Evolutionary conservation across 1,140 invertebrate genomes (phyloP), one percentile per base, ranked within the genome.

Genomic region (Lordiphosa clarofinis): DNA sequence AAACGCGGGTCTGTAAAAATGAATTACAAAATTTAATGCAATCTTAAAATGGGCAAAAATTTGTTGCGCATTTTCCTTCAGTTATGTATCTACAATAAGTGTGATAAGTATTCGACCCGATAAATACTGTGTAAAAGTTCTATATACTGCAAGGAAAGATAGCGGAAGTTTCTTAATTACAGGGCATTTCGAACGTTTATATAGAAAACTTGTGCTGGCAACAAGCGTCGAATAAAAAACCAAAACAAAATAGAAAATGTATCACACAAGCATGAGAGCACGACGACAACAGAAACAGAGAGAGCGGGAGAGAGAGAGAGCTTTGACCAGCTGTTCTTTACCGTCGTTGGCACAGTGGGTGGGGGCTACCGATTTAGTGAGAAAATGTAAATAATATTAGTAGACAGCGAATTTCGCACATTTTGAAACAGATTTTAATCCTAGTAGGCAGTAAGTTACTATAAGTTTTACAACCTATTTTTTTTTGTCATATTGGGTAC

Each of bases 1-100:
- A 82, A 70, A 66, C 73, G 67, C 73, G 72, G 62, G 11, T 39
- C 78, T 82, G 78, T 47, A 82, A 84, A 43, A 63, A 49, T 46
- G 52, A 71, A 76, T 82, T 69, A 74, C 54, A 56, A 55, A 47
- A 69, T 66, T 78, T 52, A 59, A 65, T 60, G 62, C 43, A 81
- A 67, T 69, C 52, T 43, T 52, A 39, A 55, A 52, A 50, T 8
- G 28, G 28, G 28, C 54, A 55, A 58, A 67, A 67, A 68, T 68
- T 64, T 69, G 65, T 69, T 72, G 69, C 69, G 69, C 65, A 72
- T 69, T 72, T 64, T 69, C 47, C 62, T 21, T 13, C 4, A 33
- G 8, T 9, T 28, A 31, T 12, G 42, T 13, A 11, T n/a, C 19
- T 7, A 43, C 15, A 19, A 24, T 24, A 8, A 40, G 8, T 19